Percentiles rank a stretch among this genome's conserved stretches.
Evolutionary conservation across 2,888 invertebrate species (phyloP).

Genomic region (Bimastos eiseni): DNA sequence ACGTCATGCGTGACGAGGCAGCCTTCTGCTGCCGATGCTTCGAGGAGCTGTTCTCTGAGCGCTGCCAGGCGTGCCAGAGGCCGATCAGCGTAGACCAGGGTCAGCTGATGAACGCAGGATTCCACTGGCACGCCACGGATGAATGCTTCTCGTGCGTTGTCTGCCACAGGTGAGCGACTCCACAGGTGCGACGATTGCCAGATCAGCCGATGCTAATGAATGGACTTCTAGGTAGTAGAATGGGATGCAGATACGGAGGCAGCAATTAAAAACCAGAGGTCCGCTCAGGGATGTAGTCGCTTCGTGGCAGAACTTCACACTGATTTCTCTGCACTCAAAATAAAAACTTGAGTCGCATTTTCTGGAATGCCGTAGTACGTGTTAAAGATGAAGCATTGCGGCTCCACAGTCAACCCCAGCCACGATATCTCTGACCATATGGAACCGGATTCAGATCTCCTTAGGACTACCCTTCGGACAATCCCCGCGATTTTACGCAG

Average conservation of each 20-base stretch:
- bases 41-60: conserved; percentile 89
- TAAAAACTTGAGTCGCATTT: background rate
- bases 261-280: background rate
- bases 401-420: too few relatives aligned
- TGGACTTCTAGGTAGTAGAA: background rate
- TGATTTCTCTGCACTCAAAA: background rate
- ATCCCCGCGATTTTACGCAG: too few relatives aligned
- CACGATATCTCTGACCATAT: too few relatives aligned
- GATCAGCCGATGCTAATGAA: background rate
- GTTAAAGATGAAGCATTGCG: background rate
- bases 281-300: background rate
- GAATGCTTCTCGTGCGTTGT: conserved; percentile 82
- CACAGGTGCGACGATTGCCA: background rate
- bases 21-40: conserved; percentile 94
- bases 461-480: too few relatives aligned
- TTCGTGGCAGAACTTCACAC: background rate
- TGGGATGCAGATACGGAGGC: background rate
- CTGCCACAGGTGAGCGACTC: conserved; percentile 21
- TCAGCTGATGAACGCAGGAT: conserved; percentile 96
- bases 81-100: conserved; percentile 94
- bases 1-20: conserved; percentile 92
- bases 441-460: too few relatives aligned
- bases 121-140: conserved; percentile 97
- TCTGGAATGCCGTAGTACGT: background rate
- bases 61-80: conserved; percentile 94